Evolutionary conservation across 2,113 vertebrate genomes (phyloP), one percentile per base, ranked within the genome.

Genomic region (Phylloscopus trochiloides): DNA sequence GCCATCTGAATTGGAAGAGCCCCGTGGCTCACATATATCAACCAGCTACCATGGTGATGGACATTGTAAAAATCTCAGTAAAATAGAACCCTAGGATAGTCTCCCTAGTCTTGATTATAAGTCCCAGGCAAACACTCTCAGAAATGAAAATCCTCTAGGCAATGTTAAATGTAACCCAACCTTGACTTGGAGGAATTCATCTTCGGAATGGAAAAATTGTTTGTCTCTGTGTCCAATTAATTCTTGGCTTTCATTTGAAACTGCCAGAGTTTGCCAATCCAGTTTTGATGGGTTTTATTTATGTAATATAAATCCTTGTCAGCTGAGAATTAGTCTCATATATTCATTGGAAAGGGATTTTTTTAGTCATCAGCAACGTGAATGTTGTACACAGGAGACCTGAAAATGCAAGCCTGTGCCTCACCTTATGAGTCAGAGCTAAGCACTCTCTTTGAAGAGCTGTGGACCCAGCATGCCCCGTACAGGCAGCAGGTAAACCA

Each of bases 111-210:
- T 86, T 76, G 77, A 25, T 84, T 62, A 31, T 45, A 86, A 73
- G 48, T 83, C 51, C 47, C 47, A 88, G 76, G 59, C 42, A 92
- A 90, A 52, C 28, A 38, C 32, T 92, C 63, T 21, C 57, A 63
- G 79, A 91, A 91, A 92, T 84, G 5, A 94, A 93, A 88, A 83
- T 89, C 52, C 55, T 88, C 76, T 55, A 55, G 86, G 79, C 91
- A 81, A 32, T 84, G 31, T 77, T 84, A 92, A 91, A 84, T 95
- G 94, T 91, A 97, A 94, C 68, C 93, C 76, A 95, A 42, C 80
- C 52, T 92, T 89, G 57, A 89, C 57, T 86, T 94, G 79, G 40
- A 84, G 68, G 43, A 92, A 91, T 94, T 95, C 11, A 6, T 95
- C 94, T 95, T 92, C 0, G 0, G 65, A 94, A 80, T 66, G 61